phyloP scores from a whole-genome alignment of 2,888 invertebrate genomes.

The Lasioglossum malachurum region DNA sequence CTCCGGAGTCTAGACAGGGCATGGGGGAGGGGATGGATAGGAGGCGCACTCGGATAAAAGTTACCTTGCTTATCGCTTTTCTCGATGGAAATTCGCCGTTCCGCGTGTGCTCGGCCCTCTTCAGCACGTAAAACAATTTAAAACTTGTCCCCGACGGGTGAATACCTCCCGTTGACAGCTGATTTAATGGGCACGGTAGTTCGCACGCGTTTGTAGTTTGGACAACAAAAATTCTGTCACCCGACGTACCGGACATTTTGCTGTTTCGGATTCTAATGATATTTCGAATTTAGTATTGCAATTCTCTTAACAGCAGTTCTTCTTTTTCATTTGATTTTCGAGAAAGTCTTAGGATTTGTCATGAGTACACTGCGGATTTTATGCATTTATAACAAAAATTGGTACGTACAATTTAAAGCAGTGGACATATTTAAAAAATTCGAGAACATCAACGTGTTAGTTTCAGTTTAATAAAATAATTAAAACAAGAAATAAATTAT shows the following conservation, averaged over 20 bases:
- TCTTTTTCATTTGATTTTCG: not conserved
- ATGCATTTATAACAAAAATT: no score
- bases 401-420: no score
- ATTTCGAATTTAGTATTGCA: not conserved
- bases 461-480: no score
- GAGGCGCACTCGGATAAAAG: slow-evolving; percentile 57
- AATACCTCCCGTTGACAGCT: not conserved
- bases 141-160: slow-evolving; percentile 34
- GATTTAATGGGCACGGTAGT: not conserved
- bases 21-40: not conserved
- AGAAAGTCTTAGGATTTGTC: not conserved
- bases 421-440: no score
- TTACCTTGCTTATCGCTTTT: slow-evolving; percentile 66
- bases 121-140: slow-evolving; percentile 43
- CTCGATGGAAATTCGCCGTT: slow-evolving; percentile 60
- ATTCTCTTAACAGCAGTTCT: not conserved
- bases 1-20: slow-evolving; percentile 22
- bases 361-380: no score
- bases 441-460: no score
- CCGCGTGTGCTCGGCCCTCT: slow-evolving; percentile 18
- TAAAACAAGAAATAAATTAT: no score
- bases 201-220: not conserved
- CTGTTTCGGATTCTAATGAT: not conserved
- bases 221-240: slow-evolving; percentile 5
- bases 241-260: not conserved